phyloP scores from a whole-genome alignment of 2,888 invertebrate genomes.

The Acanthosepion pharaonis region DNA sequence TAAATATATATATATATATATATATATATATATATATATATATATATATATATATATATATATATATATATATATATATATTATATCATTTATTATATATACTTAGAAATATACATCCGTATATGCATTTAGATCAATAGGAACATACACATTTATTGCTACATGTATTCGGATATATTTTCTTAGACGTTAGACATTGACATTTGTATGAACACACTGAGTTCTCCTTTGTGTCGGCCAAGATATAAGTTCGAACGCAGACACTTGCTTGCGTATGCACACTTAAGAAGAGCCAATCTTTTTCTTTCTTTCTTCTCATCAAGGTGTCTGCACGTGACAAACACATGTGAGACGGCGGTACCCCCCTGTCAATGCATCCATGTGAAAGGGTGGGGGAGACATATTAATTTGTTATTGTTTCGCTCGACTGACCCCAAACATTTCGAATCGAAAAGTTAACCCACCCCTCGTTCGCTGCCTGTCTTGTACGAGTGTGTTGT shows the following conservation, averaged over 20 bases:
- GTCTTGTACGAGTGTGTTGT: background rate
- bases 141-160: background rate
- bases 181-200: background rate
- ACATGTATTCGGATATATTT: background rate
- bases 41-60: background rate
- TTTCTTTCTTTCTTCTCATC: background rate
- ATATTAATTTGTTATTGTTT: conserved; percentile 16
- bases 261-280: background rate
- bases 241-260: background rate
- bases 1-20: too few species aligned
- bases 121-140: background rate
- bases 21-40: too few species aligned
- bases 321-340: conserved; percentile 20
- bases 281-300: background rate
- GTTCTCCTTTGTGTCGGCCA: background rate
- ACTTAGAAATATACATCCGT: background rate
- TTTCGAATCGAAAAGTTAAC: background rate
- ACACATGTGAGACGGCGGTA: background rate
- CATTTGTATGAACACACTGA: too few species aligned
- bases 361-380: background rate
- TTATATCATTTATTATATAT: background rate
- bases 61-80: background rate
- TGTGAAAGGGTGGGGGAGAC: background rate
- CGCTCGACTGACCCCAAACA: conserved; percentile 13
- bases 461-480: background rate